Evolutionary conservation across 2,113 vertebrate species (phyloP), one percentile per base, ranked within the genome.

Genomic region (Megalops atlanticus): DNA sequence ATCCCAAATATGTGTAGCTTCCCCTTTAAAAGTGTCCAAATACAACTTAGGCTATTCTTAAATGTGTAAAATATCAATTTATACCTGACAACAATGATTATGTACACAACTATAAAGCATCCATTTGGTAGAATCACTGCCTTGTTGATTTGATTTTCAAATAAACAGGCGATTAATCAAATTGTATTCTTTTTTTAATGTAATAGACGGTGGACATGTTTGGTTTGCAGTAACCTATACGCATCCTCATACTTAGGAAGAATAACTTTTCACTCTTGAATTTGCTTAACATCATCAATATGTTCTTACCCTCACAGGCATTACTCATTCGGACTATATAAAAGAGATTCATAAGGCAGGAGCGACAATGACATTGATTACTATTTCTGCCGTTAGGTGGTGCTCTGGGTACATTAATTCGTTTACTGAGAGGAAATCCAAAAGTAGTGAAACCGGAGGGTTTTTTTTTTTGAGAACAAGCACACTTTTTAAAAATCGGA

Each of bases 331-430:
- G 1, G 2, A 27, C n/a, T 24, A 10, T 64, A 64, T 24, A n/a
- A 24, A n/a, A 10, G n/a, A 64, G n/a, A 64, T 31, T 64, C n/a
- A 10, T 8, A 11, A 31, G 58, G 58, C 58, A 31, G 58, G 6
- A 24, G 2, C 10, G 58, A 24, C 11, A n/a, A 27, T 14, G 21
- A 4, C 3, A 7, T 6, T 64, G 24, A 8, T 27, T 10, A 10
- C 31, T 31, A 8, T 76, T 35, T 52, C 31, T 31, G 78, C 83
- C 91, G 83, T 83, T 84, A 82, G 90, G 84, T 89, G 91, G 91
- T 89, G 88, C 82, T 80, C 83, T 86, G 81, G 87, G 40, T 74
- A 76, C 88, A 87, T 77, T 76, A 76, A 39, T 45, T 31, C 24
- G 84, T 18, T 75, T 18, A 24, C 35, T 24, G 76, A 54, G n/a